Evolutionary conservation across 2,113 vertebrate species (phyloP), one percentile per base, ranked within the genome.

Genomic region (Muntiacus reevesi): DNA sequence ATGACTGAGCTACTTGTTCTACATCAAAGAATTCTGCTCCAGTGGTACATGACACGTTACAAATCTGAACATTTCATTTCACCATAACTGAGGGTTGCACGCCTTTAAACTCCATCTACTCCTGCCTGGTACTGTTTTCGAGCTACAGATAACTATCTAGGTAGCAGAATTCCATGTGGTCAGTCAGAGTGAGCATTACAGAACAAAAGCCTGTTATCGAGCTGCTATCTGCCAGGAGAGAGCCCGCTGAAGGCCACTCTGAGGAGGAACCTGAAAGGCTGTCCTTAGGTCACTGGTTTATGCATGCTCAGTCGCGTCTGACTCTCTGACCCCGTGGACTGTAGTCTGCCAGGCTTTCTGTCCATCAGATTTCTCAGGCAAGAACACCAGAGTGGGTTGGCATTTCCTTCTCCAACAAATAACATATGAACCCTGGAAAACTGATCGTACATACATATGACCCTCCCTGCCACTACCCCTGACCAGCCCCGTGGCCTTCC

Each of bases 261-360:
- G 27, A 86, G 16, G 7, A 83, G n/a, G 27, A 52, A 0, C 7
- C 25, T 33, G 13, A 57, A 87, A 67, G 3, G 23, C n/a, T 89
- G 0, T 30, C 47, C 10, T 88, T 40, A 36, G 12, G 10, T 36
- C 40, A 36, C 2, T n/a, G 62, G 11, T 40, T 3, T 67, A 27
- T 27, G 71, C 67, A 13, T 71, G 67, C 19, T 36, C 64, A 71
- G n/a, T 6, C 5, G 0, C 0, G 11, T 74, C 67, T 0, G 0
- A 74, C 10, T 74, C n/a, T 40, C 1, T 25, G 36, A 74, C 21
- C 10, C 57, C 2, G 2, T 27, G 57, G 57, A 27, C 25, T 59
- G 25, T 59, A 27, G 57, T 2, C 67, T 74, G 67, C n/a, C 21
- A 74, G 19, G 21, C 36, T 74, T 74, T 74, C 67, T 74, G 67